Evolutionary conservation across 1,140 invertebrate species (phyloP).

Genomic region (Matsumurasca onukii): DNA sequence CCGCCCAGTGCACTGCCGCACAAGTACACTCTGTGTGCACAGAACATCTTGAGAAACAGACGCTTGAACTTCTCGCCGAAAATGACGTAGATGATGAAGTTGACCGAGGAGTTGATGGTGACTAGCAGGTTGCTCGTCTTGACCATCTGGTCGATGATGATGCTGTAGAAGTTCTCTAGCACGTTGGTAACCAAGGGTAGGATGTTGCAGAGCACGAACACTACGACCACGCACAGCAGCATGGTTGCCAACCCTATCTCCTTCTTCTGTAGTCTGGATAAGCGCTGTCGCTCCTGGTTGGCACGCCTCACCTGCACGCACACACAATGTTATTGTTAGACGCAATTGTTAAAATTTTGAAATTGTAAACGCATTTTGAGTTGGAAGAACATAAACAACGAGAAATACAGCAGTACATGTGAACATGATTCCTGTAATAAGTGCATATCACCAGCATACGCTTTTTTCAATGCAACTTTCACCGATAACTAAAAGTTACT

Average conservation of each 20-base stretch:
- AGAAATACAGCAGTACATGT: too few relatives aligned
- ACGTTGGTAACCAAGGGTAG: slow-evolving; percentile 88
- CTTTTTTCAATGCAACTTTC: too few relatives aligned
- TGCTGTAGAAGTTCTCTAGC: slow-evolving; percentile 73
- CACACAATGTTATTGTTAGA: too few relatives aligned
- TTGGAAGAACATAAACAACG: too few relatives aligned
- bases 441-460: too few relatives aligned
- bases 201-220: slow-evolving; percentile 94
- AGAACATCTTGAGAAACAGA: slow-evolving; percentile 85
- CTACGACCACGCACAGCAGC: slow-evolving; percentile 90
- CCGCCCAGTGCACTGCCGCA: slow-evolving; percentile 52
- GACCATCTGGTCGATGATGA: slow-evolving; percentile 71
- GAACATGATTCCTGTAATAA: too few relatives aligned
- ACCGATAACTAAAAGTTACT: too few relatives aligned
- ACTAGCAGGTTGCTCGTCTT: slow-evolving; percentile 90
- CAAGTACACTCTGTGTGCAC: slow-evolving; percentile 58
- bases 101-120: slow-evolving; percentile 94
- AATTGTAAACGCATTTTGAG: too few relatives aligned
- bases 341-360: too few relatives aligned
- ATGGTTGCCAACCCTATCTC: slow-evolving; percentile 92
- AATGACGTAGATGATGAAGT: slow-evolving; percentile 96
- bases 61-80: slow-evolving; percentile 96
- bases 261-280: slow-evolving; percentile 76
- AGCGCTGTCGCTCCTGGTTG: slow-evolving; percentile 75
- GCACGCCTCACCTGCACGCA: slow-evolving; percentile 77